Base-by-base conservation (phyloP, 2,797 vertebrate genomes). In the Galagoides demidoff region DNA sequence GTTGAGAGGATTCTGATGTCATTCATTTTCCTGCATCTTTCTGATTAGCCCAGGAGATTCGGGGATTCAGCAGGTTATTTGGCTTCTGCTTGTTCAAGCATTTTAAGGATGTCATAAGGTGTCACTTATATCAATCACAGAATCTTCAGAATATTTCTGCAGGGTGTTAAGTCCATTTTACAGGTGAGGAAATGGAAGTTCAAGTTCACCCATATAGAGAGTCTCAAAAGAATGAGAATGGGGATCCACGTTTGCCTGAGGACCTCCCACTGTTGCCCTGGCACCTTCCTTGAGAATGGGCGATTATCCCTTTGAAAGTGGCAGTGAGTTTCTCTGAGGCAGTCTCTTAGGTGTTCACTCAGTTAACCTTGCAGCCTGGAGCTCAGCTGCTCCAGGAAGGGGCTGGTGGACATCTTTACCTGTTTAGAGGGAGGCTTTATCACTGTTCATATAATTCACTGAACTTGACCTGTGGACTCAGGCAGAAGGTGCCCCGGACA, bases 401-500 rank as follows among this genome's bases (percentile, higher is more conserved):
- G 37, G 8, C 3, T 66, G 66, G 27, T 71, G 61, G 45, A 34
- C 81, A 43, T 85, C 55, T 37, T 31, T 55, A n/a, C 45, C 66
- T 93, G 76, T 55, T 85, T 45, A 57, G 31, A 45, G 34, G 61
- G 55, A 66, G 55, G 49, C 49, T 49, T 85, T 85, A 73, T 59
- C 68, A 57, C 74, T 81, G 64, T 79, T 71, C 85, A 29, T 45
- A 61, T 17, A n/a, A 2, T 39, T 64, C 66, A 66, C 20, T 22
- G 45, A n/a, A 84, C 90, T 92, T 85, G 79, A 89, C 86, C 73
- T 49, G 37, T 90, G 74, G 57, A 81, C 74, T 39, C 49, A 31
- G 25, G 37, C 83, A 95, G 71, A 73, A 4, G 31, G 45, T 45
- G 9, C 64, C 29, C 61, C 57, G 59, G 31, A 71, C 52, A 45